Evolutionary conservation across 2,113 vertebrate species (phyloP).

Genomic region (Lucifuga dentata): DNA sequence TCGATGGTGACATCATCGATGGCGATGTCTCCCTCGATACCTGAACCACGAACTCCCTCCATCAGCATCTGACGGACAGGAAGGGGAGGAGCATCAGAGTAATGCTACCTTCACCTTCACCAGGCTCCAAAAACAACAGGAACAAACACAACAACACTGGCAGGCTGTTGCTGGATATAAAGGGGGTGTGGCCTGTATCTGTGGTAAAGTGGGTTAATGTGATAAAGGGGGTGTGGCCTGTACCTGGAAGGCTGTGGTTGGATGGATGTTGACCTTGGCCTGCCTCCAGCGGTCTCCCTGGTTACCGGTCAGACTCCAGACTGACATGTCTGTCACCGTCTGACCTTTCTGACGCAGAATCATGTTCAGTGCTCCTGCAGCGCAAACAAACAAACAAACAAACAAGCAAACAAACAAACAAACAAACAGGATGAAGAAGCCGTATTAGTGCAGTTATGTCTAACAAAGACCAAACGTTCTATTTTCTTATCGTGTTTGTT

Average conservation of each 20-base stretch:
- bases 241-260: conserved; percentile 94
- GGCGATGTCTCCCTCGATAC: conserved; percentile 96
- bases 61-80: conserved; percentile 86
- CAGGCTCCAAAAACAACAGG: no score
- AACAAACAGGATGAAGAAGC: no score
- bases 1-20: conserved; percentile 94
- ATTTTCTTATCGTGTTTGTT: no score
- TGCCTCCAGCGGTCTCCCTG: conserved; percentile 94
- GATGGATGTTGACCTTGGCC: conserved; percentile 91
- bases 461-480: no score
- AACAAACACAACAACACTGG: no score
- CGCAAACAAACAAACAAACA: no score
- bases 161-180: no score
- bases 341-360: conserved; percentile 90
- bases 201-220: neutral
- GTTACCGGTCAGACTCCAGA: conserved; percentile 93
- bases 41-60: conserved; percentile 92
- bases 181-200: no score
- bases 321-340: conserved; percentile 82
- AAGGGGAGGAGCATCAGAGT: neutral
- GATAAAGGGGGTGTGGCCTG: neutral
- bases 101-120: no score
- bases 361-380: conserved; percentile 85
- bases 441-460: no score
- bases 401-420: no score